Base-by-base conservation (phyloP, 2,113 vertebrate species). In the Misgurnus anguillicaudatus region DNA sequence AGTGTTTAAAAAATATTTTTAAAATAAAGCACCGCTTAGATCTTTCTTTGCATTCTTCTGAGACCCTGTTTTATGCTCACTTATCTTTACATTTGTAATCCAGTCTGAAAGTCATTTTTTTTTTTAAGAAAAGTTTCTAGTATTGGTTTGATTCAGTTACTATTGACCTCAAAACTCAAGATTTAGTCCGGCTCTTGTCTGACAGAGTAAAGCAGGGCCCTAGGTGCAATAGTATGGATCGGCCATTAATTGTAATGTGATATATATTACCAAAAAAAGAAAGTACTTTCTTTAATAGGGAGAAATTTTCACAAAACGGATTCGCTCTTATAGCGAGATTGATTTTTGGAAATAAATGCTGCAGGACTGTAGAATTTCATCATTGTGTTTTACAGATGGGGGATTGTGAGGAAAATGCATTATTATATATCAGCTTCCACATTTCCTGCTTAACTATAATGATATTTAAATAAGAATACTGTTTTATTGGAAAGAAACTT, bases 281-380 rank as follows among this genome's bases (percentile, higher is more conserved):
- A 78, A 62, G 64, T 69, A 42, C 63, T 74, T 74, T 74, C 39
- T 74, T 62, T 74, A 74, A 74, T 57, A 69, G 55, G 11, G 55
- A 58, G 65, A 78, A 68, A 47, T 68, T 42, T 1, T 47, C 42
- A n/a, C 19, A 11, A 78, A 78, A 78, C 6, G 1, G 38, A 68
- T 68, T 74, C 3, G 41, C 47, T 47, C 72, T 62, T 74, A 74
- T 74, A 62, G 57, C 47, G 11, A 24, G 72, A 74, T 74, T 74
- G 57, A 74, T 74, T 72, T 41, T 74, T 16, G 72, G 61, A 74
- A 74, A 61, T 31, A 38, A 62, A 48, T 58, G 36, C 53, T 73
- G 70, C 70, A 31, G 58, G 72, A 62, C 58, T 74, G 72, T 61
- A 31, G 57, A 62, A 61, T 31, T 9, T 58, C 17, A n/a, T 19